Evolutionary conservation across 1,140 invertebrate genomes (phyloP).

Genomic region (Nebria ingens): DNA sequence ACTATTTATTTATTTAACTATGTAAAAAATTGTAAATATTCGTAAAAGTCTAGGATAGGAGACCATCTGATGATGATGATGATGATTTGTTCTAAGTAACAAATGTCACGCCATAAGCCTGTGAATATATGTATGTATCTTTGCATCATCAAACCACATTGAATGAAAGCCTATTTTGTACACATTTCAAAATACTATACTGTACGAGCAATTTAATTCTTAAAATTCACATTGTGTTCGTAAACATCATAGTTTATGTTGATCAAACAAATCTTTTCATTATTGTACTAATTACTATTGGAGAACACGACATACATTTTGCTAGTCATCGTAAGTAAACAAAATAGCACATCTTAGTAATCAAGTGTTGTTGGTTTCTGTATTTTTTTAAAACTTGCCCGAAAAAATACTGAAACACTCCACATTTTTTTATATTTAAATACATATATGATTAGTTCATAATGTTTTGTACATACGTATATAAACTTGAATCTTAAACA

Average conservation of each 20-base stretch:
- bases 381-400: not conserved
- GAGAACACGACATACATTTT: constrained; percentile 2
- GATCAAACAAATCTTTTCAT: not conserved
- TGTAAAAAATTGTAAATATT: not conserved
- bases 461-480: constrained; percentile 34
- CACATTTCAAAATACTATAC: not conserved
- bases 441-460: constrained; percentile 13
- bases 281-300: not conserved
- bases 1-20: not conserved
- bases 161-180: not conserved
- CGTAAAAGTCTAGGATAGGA: too few relatives aligned
- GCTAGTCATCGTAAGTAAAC: constrained; percentile 9
- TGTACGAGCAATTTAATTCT: not conserved
- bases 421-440: not conserved
- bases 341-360: not conserved
- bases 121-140: not conserved
- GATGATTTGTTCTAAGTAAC: too few relatives aligned
- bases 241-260: not conserved
- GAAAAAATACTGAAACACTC: constrained; percentile 1
- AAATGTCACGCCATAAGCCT: not conserved
- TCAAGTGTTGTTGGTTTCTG: not conserved
- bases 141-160: too few relatives aligned
- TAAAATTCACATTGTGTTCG: not conserved
- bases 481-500: constrained; percentile 29
- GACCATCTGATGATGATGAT: too few relatives aligned